Evolutionary conservation across 1,140 invertebrate genomes (phyloP).

Genomic region (Tetraneura akinire): DNA sequence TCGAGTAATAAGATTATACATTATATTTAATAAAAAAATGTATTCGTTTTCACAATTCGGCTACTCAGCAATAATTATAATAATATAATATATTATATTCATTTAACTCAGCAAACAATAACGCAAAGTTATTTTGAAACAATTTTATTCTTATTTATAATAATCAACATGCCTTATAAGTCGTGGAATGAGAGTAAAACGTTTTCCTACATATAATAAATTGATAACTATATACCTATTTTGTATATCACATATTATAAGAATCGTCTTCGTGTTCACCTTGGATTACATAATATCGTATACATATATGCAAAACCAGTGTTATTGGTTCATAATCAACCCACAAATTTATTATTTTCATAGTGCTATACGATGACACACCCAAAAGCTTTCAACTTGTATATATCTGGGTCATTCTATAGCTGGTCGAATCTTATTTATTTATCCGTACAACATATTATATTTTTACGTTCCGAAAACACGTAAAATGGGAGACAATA

Average conservation of each 20-base stretch:
- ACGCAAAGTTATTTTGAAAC: conserved; percentile 9
- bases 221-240: neutral
- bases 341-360: neutral
- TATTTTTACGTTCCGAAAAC: neutral
- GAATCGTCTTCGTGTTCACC: conserved; percentile 32
- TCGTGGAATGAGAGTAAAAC: neutral
- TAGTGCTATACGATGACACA: neutral
- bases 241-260: neutral
- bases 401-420: neutral
- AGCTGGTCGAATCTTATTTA: neutral
- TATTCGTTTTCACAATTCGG: neutral
- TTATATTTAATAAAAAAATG: neutral
- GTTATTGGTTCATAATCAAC: conserved; percentile 28
- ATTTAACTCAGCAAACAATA: neutral
- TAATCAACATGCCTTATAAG: conserved; percentile 22
- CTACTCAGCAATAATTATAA: neutral
- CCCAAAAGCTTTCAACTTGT: neutral
- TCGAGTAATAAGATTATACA: neutral
- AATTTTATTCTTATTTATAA: neutral
- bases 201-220: neutral
- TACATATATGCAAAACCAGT: neutral
- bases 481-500: neutral
- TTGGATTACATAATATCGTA: conserved; percentile 2
- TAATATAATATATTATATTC: neutral
- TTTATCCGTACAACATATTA: neutral